Percentiles rank a stretch among this genome's conserved stretches.
phyloP scores from a whole-genome alignment of 2,888 invertebrate genomes.

The Acronicta alni region DNA sequence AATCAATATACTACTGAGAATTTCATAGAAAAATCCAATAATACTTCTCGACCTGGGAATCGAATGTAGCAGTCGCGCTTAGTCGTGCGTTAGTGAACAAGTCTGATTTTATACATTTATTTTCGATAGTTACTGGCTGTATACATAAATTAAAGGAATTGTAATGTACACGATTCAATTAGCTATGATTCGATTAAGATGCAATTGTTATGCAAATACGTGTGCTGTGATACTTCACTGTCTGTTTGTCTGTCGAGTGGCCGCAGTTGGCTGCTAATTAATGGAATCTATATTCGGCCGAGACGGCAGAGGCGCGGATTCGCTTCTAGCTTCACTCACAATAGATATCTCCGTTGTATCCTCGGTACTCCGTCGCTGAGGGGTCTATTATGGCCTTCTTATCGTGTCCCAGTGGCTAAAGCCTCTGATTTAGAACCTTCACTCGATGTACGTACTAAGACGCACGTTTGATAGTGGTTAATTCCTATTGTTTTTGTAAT shows the following conservation, averaged over 20 bases:
- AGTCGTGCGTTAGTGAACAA: no score
- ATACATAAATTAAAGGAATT: conserved; percentile 47
- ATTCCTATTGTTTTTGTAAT: no score
- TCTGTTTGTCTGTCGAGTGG: conserved; percentile 60
- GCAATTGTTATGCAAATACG: conserved; percentile 68
- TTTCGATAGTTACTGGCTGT: not conserved
- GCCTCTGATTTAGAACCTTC: conserved; percentile 42
- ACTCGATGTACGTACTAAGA: conserved; percentile 34
- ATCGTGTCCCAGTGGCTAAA: conserved; percentile 25
- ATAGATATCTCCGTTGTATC: conserved; percentile 44
- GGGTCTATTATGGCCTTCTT: conserved; percentile 42
- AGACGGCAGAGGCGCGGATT: conserved; percentile 45
- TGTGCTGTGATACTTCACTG: conserved; percentile 66
- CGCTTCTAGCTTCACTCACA: conserved; percentile 50
- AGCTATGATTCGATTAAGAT: conserved; percentile 63
- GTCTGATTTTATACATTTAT: no score
- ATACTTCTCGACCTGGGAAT: no score
- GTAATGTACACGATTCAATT: conserved; percentile 57
- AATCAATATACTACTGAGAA: no score
- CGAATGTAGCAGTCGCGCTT: no score
- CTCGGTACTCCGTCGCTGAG: conserved; percentile 15
- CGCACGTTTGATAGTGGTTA: conserved; percentile 23
- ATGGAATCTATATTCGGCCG: conserved; percentile 67
- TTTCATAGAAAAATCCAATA: no score
- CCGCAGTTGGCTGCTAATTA: conserved; percentile 69